These are phyloP conservation scores for Hypocryptadius cinnamomeus DNA, from an alignment of 2,113 vertebrate species.

Conservation along the genomic window DNA sequence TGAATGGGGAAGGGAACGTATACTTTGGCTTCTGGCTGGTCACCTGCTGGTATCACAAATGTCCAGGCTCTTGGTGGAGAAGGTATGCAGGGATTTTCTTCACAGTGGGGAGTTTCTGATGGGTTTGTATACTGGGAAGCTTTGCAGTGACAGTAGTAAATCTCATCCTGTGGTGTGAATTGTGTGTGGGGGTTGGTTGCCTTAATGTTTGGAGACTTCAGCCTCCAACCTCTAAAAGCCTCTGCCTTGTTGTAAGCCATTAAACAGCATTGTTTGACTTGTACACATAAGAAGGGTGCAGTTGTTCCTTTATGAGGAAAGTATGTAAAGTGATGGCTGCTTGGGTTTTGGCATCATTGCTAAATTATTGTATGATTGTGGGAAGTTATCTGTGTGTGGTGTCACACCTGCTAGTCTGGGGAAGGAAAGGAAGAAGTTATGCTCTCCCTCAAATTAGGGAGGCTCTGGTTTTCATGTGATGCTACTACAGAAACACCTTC, in stretches of 20 bases:
- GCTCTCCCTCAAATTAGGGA: not conserved
- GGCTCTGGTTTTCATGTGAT: not conserved
- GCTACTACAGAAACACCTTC: not conserved
- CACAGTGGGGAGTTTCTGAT: not conserved
- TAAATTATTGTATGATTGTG: not conserved
- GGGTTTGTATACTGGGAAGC: not conserved
- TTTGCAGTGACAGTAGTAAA: not conserved
- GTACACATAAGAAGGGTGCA: not conserved
- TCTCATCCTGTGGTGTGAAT: not conserved
- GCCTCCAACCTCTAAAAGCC: not conserved
- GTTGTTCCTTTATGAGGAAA: not conserved
- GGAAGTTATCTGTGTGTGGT: not conserved
- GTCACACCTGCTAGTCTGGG: not conserved
- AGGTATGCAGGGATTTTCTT: conserved; percentile 67
- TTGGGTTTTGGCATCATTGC: not conserved
- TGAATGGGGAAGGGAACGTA: conserved; percentile 80
- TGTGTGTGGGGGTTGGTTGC: not conserved
- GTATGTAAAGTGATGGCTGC: not conserved
- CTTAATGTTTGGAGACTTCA: not conserved
- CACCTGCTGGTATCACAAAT: conserved; percentile 79
- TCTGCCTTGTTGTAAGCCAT: not conserved
- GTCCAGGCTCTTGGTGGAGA: conserved; percentile 64
- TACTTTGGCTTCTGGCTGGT: conserved; percentile 83
- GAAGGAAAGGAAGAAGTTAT: not conserved
- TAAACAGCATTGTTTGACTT: not conserved